A percentile compares a stretch with the other conserved stretches of the same genome.
Conservation (phyloP, 2,797 vertebrate genomes). For the Nasua narica region DNA sequence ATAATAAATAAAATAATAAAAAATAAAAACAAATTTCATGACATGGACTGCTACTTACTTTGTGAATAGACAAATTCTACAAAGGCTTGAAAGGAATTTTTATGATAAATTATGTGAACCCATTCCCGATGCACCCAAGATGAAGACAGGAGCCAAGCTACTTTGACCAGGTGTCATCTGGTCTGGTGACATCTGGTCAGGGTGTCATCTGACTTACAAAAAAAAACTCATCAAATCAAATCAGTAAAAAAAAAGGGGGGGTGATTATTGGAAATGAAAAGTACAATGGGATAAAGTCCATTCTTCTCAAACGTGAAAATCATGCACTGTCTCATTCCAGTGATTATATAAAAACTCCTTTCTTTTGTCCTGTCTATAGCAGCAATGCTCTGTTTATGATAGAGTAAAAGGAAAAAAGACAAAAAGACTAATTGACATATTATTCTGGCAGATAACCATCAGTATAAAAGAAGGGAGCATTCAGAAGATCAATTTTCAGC, state of each 20-base stretch:
- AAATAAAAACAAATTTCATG: neutral
- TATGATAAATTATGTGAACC: neutral
- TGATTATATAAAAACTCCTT: conserved; percentile 40
- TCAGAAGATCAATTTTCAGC: conserved; percentile 65
- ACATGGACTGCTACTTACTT: conserved; percentile 15
- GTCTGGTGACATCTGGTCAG: no score
- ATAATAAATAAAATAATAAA: no score
- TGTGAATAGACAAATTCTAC: neutral
- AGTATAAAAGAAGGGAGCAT: conserved; percentile 51
- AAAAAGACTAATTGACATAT: conserved; percentile 40
- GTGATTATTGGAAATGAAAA: neutral
- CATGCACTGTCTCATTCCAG: neutral
- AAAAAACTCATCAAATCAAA: neutral
- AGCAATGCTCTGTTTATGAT: conserved; percentile 13
- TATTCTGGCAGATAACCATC: conserved; percentile 55
- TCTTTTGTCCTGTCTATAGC: conserved; percentile 33
- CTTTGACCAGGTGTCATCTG: neutral
- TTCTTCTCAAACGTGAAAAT: conserved; percentile 11
- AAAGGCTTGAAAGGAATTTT: conserved; percentile 21
- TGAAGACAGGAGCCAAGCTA: neutral
- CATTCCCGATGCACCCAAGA: neutral
- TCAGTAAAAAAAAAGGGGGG: neutral
- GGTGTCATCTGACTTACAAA: neutral
- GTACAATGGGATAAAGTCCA: neutral
- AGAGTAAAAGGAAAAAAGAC: neutral